A percentile compares a stretch with the other conserved stretches of the same genome.
Conservation (phyloP, 2,113 vertebrate genomes). For the Tricholaema leucomelas region DNA sequence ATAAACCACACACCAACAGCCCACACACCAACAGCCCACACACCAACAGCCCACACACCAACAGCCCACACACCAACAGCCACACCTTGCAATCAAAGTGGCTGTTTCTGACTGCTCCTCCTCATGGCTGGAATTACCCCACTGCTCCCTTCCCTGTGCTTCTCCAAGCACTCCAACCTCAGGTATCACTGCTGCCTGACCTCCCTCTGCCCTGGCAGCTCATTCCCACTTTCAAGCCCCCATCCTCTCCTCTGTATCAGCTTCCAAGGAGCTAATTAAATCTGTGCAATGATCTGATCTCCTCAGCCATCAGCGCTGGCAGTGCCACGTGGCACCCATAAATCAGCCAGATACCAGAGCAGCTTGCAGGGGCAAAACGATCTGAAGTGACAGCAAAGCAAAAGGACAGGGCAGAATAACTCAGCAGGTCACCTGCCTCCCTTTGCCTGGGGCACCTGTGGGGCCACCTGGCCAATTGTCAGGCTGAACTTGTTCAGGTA, state of each 20-base stretch:
- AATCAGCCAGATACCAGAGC: not conserved
- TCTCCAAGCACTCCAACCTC: not conserved
- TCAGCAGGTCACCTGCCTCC: rapidly evolving
- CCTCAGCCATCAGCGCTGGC: not conserved
- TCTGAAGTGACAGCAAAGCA: not conserved
- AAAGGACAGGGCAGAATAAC: not conserved
- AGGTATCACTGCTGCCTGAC: not conserved
- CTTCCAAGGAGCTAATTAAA: not conserved
- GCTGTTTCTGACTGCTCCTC: not conserved
- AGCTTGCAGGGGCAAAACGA: not conserved
- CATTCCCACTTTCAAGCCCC: not conserved
- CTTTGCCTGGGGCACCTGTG: rapidly evolving
- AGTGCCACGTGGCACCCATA: not conserved
- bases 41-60: too few species aligned
- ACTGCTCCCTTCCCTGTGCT: not conserved
- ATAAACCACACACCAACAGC: too few species aligned
- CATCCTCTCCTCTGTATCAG: not conserved
- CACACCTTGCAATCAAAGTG: not conserved
- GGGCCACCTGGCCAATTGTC: not conserved
- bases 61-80: too few species aligned
- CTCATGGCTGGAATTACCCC: not conserved
- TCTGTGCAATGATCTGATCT: not conserved
- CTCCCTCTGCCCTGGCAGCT: not conserved
- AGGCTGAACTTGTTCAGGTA: rapidly evolving
- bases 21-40: too few species aligned